Base-by-base conservation (phyloP, 2,888 invertebrate species). In the Dynastes tityus region DNA sequence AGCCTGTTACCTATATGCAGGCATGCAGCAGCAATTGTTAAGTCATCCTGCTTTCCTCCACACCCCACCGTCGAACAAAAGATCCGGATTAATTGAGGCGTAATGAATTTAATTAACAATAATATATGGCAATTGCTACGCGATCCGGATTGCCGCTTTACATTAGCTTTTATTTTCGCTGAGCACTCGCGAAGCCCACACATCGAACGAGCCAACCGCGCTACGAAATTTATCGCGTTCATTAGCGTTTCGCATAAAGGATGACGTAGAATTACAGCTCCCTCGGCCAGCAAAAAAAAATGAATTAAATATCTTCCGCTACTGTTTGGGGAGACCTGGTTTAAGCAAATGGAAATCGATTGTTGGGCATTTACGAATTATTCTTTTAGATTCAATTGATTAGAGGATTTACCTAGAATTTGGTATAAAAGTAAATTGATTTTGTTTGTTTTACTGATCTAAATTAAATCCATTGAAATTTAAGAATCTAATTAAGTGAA, bases 101-200 rank as follows among this genome's bases (percentile, higher is more conserved):
- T 77, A 77, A 77, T 77, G 70, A 68, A 77, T 45, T 77, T 70
- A 77, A 77, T 77, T 77, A 77, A 77, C 58, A 71, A 70, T 77
- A 70, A 77, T 70, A 71, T 77, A 77, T 61, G 61, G 76, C 76
- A 64, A 76, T 61, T 67, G 77, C 45, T 58, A 58, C 70, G 49
- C 77, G 70, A 77, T 70, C 63, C 68, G 70, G 70, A 71, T 68
- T 77, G 70, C 77, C 77, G 77, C 67, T 77, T 61, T 61, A 37
- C 32, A 55, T 71, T 49, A n/a, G 68, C 51, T 51, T 49, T 77
- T 68, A 77, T 67, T 77, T 77, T 77, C 45, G 53, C 53, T 37
- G 55, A 68, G 77, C 68, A 65, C 70, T 78, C 78, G 76, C 75
- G 68, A 75, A 27, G 75, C 78, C 80, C 80, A 80, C 63, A 76